Evolutionary conservation across 2,797 vertebrate genomes (phyloP).

Genomic region (Protonibea diacanthus): DNA sequence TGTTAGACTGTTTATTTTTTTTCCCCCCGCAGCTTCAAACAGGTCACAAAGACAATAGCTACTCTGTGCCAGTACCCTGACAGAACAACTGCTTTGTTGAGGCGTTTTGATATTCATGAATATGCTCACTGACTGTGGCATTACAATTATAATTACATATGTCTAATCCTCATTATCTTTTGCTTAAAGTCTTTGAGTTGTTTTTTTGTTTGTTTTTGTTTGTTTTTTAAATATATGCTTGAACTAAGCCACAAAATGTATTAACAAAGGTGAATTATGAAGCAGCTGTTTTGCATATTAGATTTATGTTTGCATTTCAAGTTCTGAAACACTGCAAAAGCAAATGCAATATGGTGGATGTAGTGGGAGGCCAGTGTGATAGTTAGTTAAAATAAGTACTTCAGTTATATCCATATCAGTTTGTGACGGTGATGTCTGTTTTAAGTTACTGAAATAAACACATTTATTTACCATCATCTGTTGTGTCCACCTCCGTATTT

Average conservation of each 20-base stretch:
- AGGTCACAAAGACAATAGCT: slow-evolving; percentile 42
- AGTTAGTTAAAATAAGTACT: slow-evolving; percentile 14
- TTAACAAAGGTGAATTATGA: slow-evolving; percentile 55
- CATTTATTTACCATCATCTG: no score
- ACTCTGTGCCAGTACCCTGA: slow-evolving; percentile 13
- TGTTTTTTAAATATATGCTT: slow-evolving; percentile 41
- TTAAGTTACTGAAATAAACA: no score
- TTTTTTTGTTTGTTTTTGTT: no score
- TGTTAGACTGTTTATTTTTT: slow-evolving; percentile 12
- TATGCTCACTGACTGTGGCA: slow-evolving; percentile 72
- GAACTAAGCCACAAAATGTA: slow-evolving; percentile 52
- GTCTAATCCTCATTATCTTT: slow-evolving; percentile 77
- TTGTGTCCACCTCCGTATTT: no score
- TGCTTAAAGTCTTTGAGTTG: slow-evolving; percentile 55
- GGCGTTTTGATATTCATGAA: slow-evolving; percentile 74
- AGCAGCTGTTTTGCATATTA: slow-evolving; percentile 58
- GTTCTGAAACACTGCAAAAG: slow-evolving; percentile 27
- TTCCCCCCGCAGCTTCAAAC: slow-evolving; percentile 36
- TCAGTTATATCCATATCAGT: no score
- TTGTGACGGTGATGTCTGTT: no score
- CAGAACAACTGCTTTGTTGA: slow-evolving; percentile 61
- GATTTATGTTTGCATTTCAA: slow-evolving; percentile 60
- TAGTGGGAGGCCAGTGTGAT: neutral
- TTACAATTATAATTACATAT: slow-evolving; percentile 75
- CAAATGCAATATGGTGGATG: slow-evolving; percentile 26